Percentiles rank a stretch among this genome's conserved stretches.
Conservation (phyloP, 2,888 invertebrate genomes). For the Piscicola geometra region DNA sequence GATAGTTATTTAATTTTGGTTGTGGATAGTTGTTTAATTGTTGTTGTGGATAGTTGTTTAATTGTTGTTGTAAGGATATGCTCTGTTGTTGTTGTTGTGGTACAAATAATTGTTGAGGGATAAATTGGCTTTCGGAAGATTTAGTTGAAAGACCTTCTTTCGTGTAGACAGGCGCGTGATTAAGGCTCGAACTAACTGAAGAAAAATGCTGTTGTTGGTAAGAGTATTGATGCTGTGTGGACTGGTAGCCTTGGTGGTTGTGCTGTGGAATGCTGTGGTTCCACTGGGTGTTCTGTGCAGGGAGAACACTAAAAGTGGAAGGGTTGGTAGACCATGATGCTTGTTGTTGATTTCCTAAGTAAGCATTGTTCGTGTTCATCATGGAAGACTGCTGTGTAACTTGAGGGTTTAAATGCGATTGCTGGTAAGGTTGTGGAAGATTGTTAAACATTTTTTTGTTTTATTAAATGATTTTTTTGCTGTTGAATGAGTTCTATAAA, state of each 20-base stretch:
- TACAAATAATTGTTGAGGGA: no score
- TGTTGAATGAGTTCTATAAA: no score
- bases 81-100: conserved; percentile 2
- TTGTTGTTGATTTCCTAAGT: no score
- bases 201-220: neutral
- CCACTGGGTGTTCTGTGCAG: neutral
- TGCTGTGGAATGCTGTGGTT: neutral
- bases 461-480: neutral
- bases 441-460: neutral
- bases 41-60: neutral
- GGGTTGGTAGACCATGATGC: no score
- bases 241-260: neutral
- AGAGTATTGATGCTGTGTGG: neutral
- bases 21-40: neutral
- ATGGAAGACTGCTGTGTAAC: no score
- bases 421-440: neutral
- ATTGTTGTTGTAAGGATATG: neutral
- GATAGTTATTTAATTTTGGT: no score
- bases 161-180: neutral
- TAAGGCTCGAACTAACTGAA: neutral
- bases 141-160: no score
- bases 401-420: neutral
- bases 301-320: neutral
- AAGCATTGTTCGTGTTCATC: no score
- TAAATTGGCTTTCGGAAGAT: no score